Evolutionary conservation across 2,888 invertebrate genomes (phyloP).

Genomic region (Ornithoptera priamus): DNA sequence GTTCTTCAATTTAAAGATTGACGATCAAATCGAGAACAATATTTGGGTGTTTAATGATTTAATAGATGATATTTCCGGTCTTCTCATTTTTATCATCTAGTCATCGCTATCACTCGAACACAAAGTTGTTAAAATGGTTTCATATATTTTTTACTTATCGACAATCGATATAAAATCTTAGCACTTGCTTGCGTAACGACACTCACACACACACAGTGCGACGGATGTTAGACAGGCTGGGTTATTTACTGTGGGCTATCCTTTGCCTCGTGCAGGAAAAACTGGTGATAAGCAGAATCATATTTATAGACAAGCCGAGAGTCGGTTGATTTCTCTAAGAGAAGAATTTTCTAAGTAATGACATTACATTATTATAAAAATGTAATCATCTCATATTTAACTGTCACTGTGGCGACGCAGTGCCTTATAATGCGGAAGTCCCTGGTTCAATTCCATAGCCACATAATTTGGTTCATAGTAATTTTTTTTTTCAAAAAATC

Average conservation of each 20-base stretch:
- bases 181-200: slow-evolving; percentile 23
- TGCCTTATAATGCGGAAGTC: no score
- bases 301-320: slow-evolving; percentile 15
- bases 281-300: slow-evolving; percentile 38
- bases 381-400: no score
- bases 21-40: no score
- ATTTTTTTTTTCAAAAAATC: no score
- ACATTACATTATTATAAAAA: neutral
- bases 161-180: slow-evolving; percentile 34
- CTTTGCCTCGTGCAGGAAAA: slow-evolving; percentile 39
- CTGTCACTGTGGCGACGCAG: no score
- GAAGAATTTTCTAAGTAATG: slow-evolving; percentile 9
- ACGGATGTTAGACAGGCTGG: slow-evolving; percentile 30
- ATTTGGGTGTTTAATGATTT: no score
- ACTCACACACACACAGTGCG: slow-evolving; percentile 24
- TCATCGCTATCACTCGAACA: neutral
- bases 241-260: slow-evolving; percentile 36
- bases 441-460: no score
- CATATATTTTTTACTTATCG: slow-evolving; percentile 29
- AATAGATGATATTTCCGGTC: no score
- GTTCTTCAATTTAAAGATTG: no score
- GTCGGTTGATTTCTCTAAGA: slow-evolving; percentile 10
- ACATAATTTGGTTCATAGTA: no score
- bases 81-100: no score
- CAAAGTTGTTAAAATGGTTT: neutral